Evolutionary conservation across 2,888 invertebrate species (phyloP).

Genomic region (Nomada hirtipes): DNA sequence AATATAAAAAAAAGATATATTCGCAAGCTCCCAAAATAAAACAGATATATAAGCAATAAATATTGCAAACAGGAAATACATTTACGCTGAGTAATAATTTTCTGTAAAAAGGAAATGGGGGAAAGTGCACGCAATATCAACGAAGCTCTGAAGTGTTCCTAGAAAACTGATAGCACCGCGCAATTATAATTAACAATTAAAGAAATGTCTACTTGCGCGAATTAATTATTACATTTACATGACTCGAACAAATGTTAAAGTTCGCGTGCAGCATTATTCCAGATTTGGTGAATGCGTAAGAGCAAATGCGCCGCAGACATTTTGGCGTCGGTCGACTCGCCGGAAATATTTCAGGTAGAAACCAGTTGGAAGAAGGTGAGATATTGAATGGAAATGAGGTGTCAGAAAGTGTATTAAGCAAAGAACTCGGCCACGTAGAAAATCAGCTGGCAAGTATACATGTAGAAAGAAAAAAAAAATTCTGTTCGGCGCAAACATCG

Average conservation of each 20-base stretch:
- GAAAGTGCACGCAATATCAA: too few relatives aligned
- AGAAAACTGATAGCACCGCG: too few relatives aligned
- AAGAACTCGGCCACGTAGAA: neutral
- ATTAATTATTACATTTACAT: neutral
- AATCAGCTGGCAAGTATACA: neutral
- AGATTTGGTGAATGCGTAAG: neutral
- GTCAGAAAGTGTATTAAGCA: neutral
- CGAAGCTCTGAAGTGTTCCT: too few relatives aligned
- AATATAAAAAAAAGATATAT: too few relatives aligned
- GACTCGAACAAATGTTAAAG: neutral
- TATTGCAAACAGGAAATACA: too few relatives aligned
- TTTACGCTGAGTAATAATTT: too few relatives aligned
- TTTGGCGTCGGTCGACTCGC: slow-evolving; percentile 33
- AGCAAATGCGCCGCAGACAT: slow-evolving; percentile 49
- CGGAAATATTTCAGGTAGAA: slow-evolving; percentile 17
- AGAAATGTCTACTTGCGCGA: too few relatives aligned
- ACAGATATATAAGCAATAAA: too few relatives aligned
- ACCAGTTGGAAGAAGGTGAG: slow-evolving; percentile 12
- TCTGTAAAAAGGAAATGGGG: too few relatives aligned
- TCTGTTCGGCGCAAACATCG: too few relatives aligned
- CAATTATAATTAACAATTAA: neutral
- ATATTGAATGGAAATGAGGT: neutral
- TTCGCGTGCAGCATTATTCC: neutral
- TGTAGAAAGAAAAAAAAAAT: neutral
- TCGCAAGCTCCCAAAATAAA: too few relatives aligned